phyloP scores from a whole-genome alignment of 2,888 invertebrate genomes.

The Platynereis dumerilii region DNA sequence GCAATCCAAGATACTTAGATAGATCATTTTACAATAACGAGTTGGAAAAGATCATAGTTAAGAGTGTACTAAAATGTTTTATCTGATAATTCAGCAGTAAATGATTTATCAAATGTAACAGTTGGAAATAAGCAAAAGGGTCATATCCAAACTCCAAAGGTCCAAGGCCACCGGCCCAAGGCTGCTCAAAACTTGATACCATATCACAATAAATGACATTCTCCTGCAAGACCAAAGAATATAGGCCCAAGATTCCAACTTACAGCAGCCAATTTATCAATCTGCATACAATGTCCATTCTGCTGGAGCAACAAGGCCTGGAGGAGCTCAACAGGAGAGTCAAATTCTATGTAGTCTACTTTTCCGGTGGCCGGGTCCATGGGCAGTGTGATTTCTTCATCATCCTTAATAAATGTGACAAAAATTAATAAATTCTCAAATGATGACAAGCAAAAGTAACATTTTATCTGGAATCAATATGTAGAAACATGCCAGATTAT shows the following conservation, averaged over 20 bases:
- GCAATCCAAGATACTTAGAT: neutral
- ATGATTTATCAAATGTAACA: no score
- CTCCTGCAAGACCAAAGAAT: no score
- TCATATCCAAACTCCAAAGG: no score
- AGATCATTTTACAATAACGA: neutral
- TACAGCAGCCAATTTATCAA: constrained; percentile 54
- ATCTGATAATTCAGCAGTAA: no score
- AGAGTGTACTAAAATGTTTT: no score
- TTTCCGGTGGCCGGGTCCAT: constrained; percentile 43
- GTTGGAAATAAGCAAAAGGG: no score
- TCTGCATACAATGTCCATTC: constrained; percentile 36
- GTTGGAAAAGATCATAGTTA: neutral
- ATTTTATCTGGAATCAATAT: neutral
- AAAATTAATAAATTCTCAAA: constrained; percentile 1
- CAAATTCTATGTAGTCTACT: constrained; percentile 46
- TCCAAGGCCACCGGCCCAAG: no score
- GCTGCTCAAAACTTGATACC: no score
- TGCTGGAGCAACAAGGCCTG: constrained; percentile 46
- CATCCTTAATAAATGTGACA: constrained; percentile 45
- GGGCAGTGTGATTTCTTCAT: constrained; percentile 43
- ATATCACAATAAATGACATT: no score
- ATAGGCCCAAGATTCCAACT: no score
- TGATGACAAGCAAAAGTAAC: neutral
- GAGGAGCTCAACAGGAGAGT: constrained; percentile 54
- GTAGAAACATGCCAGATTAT: no score